A percentile compares a stretch with the other conserved stretches of the same genome.
Conservation (phyloP, 2,797 vertebrate species). For the Alca torda region DNA sequence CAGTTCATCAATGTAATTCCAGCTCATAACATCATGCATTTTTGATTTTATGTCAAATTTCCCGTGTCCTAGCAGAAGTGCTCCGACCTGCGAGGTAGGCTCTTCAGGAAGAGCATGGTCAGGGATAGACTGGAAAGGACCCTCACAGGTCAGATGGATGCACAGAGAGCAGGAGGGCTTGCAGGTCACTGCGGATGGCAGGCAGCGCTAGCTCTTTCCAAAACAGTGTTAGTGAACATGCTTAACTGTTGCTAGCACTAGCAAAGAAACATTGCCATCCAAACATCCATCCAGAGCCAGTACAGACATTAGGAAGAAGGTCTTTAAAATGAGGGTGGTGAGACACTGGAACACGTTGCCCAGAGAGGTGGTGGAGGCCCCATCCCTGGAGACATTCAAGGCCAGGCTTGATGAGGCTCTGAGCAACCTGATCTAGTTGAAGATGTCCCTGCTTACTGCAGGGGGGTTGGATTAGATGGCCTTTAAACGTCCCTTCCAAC, state of each 20-base stretch:
- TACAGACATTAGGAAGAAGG: too few relatives aligned
- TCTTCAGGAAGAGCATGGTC: accelerated
- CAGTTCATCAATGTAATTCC: not conserved
- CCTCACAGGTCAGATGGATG: not conserved
- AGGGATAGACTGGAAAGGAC: not conserved
- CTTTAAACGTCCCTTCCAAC: too few relatives aligned
- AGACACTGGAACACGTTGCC: too few relatives aligned
- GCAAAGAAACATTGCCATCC: not conserved
- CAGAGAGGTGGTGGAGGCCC: too few relatives aligned
- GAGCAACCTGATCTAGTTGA: too few relatives aligned
- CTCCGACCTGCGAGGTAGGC: not conserved
- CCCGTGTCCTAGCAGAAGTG: not conserved
- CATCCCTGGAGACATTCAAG: too few relatives aligned
- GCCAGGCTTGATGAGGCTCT: too few relatives aligned
- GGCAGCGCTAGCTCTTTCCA: not conserved
- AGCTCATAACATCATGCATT: not conserved
- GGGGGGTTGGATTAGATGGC: too few relatives aligned
- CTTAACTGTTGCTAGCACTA: not conserved
- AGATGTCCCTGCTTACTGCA: too few relatives aligned
- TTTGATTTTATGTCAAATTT: not conserved
- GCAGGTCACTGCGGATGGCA: not conserved
- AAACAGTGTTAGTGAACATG: not conserved
- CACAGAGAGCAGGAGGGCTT: not conserved
- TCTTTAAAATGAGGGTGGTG: too few relatives aligned
- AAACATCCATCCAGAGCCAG: too few relatives aligned